phyloP scores from a whole-genome alignment of 2,888 invertebrate genomes.

The Parnassius glacialis region DNA sequence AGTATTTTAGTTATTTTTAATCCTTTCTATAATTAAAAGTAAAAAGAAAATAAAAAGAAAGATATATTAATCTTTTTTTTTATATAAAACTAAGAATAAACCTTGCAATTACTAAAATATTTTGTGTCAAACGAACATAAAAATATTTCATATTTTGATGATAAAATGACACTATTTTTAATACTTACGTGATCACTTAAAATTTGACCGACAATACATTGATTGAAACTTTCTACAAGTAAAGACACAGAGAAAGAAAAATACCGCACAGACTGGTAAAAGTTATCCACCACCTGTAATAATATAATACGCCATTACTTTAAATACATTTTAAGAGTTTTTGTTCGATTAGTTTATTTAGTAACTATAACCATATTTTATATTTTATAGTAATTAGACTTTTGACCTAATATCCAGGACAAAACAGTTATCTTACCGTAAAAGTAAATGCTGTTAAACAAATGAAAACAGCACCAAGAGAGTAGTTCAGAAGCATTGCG shows the following conservation, averaged over 20 bases:
- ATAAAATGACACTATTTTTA: background rate
- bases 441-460: constrained; percentile 67
- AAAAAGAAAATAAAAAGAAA: too few relatives aligned
- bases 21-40: too few relatives aligned
- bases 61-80: too few relatives aligned
- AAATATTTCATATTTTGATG: too few relatives aligned
- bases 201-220: constrained; percentile 65
- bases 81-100: too few relatives aligned
- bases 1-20: too few relatives aligned
- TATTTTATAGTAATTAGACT: too few relatives aligned
- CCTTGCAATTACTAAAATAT: too few relatives aligned
- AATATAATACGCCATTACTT: background rate
- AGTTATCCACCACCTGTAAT: constrained; percentile 57
- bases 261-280: constrained; percentile 58
- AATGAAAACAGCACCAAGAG: constrained; percentile 63
- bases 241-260: constrained; percentile 62
- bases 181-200: constrained; percentile 61
- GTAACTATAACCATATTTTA: too few relatives aligned
- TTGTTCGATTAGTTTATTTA: too few relatives aligned
- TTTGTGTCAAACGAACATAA: too few relatives aligned
- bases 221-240: constrained; percentile 54
- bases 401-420: background rate
- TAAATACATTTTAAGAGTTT: background rate
- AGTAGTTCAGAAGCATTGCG: constrained; percentile 58
- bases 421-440: constrained; percentile 42